Base-by-base conservation (phyloP, 2,113 vertebrate genomes). In the Lagenorhynchus albirostris region DNA sequence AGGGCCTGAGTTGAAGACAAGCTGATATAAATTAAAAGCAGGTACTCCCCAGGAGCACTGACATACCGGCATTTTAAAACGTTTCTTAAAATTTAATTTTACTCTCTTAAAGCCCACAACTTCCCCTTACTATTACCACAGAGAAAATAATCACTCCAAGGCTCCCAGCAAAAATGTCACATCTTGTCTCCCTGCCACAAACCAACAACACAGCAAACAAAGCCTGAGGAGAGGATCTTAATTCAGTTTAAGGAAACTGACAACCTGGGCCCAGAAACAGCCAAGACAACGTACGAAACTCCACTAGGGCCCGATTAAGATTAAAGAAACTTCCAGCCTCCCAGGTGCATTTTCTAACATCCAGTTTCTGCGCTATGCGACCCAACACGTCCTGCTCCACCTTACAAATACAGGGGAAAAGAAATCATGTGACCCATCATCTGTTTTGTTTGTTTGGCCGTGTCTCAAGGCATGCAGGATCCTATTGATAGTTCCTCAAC, bases 211-310 rank as follows among this genome's bases (percentile, higher is more conserved):
- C 44, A 44, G 44, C 60, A 23, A 33, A 44, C 6, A 58, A 47
- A 38, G 29, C 41, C 44, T 14, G 21, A 25, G 41, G 80, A 60
- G 41, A 87, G 38, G 71, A 6, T 14, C 25, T 33, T 18, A 53
- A n/a, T n/a, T 87, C 38, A 8, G 10, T 14, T 55, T 68, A 36
- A 68, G 38, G 20, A 79, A 70, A 70, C 5, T 15, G 58, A 70
- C 9, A 18, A 44, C 18, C 67, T 9, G 20, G 62, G 84, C 25
- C 38, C 58, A 68, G 93, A 38, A 31, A 33, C 0, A 5, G 77
- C n/a, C 41, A 5, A 74, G 25, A 11, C 60, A 33, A 20, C 17
- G 2, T 0, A 1, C 1, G 4, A 15, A 26, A 36, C 41, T 44
- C 44, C 70, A 41, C n/a, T 8, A 17, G 20, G 74, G 55, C 31